Evolutionary conservation across 2,888 invertebrate genomes (phyloP).

Genomic region (Charanyca ferruginea): DNA sequence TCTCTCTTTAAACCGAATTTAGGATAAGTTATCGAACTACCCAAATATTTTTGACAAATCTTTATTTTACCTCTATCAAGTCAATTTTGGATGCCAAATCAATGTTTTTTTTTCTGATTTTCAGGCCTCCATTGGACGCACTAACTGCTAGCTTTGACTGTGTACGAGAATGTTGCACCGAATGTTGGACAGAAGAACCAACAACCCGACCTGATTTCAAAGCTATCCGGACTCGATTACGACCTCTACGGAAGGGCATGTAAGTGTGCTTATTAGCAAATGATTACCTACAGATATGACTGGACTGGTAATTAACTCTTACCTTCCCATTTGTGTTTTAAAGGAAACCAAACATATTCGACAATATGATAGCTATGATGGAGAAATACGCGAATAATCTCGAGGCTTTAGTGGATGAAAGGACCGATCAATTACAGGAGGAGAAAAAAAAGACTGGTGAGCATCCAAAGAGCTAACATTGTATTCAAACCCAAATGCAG

Average conservation of each 20-base stretch:
- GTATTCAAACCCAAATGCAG: neutral
- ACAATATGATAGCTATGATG: slow-evolving; percentile 99
- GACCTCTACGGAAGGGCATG: slow-evolving; percentile 97
- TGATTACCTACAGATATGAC: neutral
- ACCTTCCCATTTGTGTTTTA: neutral
- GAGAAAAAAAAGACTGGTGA: slow-evolving; percentile 98
- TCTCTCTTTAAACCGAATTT: neutral
- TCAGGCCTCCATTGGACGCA: slow-evolving; percentile 95
- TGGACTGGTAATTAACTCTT: neutral
- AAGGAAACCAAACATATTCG: slow-evolving; percentile 98
- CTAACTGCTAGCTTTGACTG: slow-evolving; percentile 96
- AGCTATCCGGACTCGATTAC: slow-evolving; percentile 94
- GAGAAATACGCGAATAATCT: slow-evolving; percentile 99
- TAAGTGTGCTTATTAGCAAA: slow-evolving; percentile 84
- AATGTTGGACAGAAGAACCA: slow-evolving; percentile 96
- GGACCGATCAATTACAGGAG: slow-evolving; percentile 97
- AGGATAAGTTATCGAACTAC: neutral
- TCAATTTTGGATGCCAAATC: neutral
- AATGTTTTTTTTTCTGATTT: neutral
- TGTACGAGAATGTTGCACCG: slow-evolving; percentile 95
- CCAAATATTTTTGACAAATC: neutral
- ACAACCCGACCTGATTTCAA: slow-evolving; percentile 96
- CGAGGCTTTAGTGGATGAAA: slow-evolving; percentile 97
- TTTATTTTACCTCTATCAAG: neutral
- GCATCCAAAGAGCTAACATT: slow-evolving; percentile 5